phyloP scores from a whole-genome alignment of 2,888 invertebrate species.

The Lapara coniferarum region DNA sequence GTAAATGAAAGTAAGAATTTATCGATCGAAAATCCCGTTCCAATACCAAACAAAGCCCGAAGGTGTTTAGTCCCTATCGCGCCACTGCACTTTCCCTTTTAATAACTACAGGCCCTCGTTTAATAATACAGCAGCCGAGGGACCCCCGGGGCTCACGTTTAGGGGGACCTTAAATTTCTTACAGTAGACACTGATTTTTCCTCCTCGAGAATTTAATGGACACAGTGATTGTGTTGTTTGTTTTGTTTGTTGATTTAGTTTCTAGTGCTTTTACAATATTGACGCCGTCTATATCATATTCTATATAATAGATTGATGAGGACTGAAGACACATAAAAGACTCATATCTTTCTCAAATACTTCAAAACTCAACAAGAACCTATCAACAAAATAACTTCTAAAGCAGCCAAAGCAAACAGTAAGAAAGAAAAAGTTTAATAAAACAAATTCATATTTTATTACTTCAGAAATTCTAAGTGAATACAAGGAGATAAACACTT shows the following conservation, averaged over 20 bases:
- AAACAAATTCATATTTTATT: not conserved
- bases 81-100: constrained; percentile 64
- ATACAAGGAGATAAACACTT: not conserved
- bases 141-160: constrained; percentile 59
- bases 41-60: constrained; percentile 51
- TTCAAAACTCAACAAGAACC: not conserved
- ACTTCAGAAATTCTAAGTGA: not conserved
- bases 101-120: constrained; percentile 74
- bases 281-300: not conserved
- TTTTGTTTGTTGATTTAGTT: constrained; percentile 31
- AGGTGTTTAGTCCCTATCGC: constrained; percentile 64
- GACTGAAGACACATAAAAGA: no score
- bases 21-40: constrained; percentile 37
- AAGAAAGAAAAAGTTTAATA: no score
- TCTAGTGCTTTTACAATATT: not conserved
- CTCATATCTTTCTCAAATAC: not conserved
- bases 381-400: not conserved
- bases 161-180: constrained; percentile 61
- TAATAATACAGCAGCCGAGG: constrained; percentile 72
- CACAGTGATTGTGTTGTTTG: constrained; percentile 56
- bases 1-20: not conserved
- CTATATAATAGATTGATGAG: not conserved
- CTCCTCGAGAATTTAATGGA: constrained; percentile 53
- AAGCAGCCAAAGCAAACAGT: no score
- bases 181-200: constrained; percentile 61